A percentile compares a stretch with the other conserved stretches of the same genome.
phyloP scores from a whole-genome alignment of 53 echinoderm and acorn worm genomes.

The Astropecten irregularis region DNA sequence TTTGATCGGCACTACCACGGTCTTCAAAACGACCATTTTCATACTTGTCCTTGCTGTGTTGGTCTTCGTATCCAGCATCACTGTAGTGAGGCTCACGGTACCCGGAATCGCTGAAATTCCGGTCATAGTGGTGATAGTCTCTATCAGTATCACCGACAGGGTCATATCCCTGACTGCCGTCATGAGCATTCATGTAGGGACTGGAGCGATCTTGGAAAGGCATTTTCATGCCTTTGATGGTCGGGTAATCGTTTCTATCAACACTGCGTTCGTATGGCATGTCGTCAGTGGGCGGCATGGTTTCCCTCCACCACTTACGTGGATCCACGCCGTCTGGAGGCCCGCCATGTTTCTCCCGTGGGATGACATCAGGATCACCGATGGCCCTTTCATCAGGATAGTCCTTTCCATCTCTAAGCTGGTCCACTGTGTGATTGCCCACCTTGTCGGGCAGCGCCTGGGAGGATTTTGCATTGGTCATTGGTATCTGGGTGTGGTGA shows the following conservation, averaged over 20 bases:
- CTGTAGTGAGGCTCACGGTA: slow-evolving; percentile 39
- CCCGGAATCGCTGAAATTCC: slow-evolving; percentile 33
- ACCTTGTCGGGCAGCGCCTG: slow-evolving; percentile 35
- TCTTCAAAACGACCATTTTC: background rate
- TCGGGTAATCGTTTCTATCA: background rate
- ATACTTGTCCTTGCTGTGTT: background rate
- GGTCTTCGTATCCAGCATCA: slow-evolving; percentile 26
- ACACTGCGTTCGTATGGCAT: background rate
- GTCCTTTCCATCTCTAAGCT: slow-evolving; percentile 8
- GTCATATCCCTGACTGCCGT: background rate
- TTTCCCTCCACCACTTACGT: slow-evolving; percentile 60
- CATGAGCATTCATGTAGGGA: background rate
- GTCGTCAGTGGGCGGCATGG: slow-evolving; percentile 38
- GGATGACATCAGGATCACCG: slow-evolving; percentile 47
- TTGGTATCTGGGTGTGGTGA: slow-evolving; percentile 15
- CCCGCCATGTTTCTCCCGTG: slow-evolving; percentile 34
- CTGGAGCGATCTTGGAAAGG: slow-evolving; percentile 38
- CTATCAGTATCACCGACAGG: slow-evolving; percentile 10
- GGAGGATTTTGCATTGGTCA: slow-evolving; percentile 6
- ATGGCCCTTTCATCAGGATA: slow-evolving; percentile 8
- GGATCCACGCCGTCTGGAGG: slow-evolving; percentile 53
- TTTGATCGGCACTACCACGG: background rate
- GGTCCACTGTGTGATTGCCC: slow-evolving; percentile 22
- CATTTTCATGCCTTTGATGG: slow-evolving; percentile 47
- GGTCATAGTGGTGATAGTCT: slow-evolving; percentile 2